Evolutionary conservation across 1,140 invertebrate species (phyloP).

Genomic region (Delia radicum): DNA sequence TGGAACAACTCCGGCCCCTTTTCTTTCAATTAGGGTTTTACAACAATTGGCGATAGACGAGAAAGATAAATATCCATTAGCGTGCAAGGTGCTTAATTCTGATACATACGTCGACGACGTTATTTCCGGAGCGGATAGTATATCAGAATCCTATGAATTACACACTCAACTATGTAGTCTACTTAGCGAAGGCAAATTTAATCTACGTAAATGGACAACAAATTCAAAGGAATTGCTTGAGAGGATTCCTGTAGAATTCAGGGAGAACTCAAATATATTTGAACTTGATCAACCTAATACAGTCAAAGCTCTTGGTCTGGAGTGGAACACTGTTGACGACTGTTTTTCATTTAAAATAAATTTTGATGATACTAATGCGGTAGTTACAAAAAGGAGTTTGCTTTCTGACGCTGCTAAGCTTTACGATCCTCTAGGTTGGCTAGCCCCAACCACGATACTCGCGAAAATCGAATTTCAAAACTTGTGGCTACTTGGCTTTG

Average conservation of each 20-base stretch:
- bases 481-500: not conserved
- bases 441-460: constrained; percentile 47
- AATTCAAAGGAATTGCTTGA: constrained; percentile 23
- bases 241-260: not conserved
- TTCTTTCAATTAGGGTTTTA: constrained; percentile 38
- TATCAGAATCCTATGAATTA: constrained; percentile 40
- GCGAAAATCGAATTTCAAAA: constrained; percentile 55
- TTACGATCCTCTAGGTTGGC: constrained; percentile 49
- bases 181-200: constrained; percentile 31
- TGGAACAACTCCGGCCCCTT: constrained; percentile 38
- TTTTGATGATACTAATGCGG: not conserved
- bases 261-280: not conserved
- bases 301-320: not conserved
- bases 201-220: constrained; percentile 38
- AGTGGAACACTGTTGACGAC: not conserved
- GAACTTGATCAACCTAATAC: not conserved
- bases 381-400: constrained; percentile 38
- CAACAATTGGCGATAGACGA: constrained; percentile 44
- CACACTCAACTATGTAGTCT: constrained; percentile 30
- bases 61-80: constrained; percentile 34
- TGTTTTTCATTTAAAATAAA: not conserved
- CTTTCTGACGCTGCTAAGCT: constrained; percentile 42
- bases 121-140: constrained; percentile 41
- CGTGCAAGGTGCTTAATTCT: constrained; percentile 35
- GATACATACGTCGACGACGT: constrained; percentile 57